These are phyloP conservation scores for Melanotaenia duboulayi DNA, from an alignment of 2,113 vertebrate species.

Conservation along the genomic window DNA sequence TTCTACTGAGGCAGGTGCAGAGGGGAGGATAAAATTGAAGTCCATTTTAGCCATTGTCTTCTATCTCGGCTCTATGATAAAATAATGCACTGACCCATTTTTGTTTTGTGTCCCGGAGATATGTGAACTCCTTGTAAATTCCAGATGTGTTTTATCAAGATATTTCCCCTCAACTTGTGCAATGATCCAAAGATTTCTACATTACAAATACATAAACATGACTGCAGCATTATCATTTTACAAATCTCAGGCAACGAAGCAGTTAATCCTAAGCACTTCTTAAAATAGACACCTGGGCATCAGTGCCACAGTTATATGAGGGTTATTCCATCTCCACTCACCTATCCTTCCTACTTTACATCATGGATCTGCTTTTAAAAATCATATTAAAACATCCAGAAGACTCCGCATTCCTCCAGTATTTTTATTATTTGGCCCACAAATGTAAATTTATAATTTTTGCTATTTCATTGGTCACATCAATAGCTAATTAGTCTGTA, in stretches of 20 bases:
- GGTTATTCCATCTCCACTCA: background rate
- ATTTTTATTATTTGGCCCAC: no score
- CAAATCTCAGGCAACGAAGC: no score
- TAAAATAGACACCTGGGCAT: slow-evolving; percentile 14
- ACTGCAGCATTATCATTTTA: no score
- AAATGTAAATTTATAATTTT: no score
- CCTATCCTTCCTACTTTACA: background rate
- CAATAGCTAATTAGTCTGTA: no score
- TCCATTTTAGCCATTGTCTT: slow-evolving; percentile 25
- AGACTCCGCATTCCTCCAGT: no score
- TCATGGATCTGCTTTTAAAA: background rate
- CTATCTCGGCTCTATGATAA: slow-evolving; percentile 25
- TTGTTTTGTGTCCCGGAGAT: slow-evolving; percentile 26
- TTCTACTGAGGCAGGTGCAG: slow-evolving; percentile 46
- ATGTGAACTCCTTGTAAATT: slow-evolving; percentile 22
- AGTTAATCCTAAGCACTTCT: background rate
- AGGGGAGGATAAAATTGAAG: slow-evolving; percentile 28
- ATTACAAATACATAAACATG: slow-evolving; percentile 23
- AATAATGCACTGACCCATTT: slow-evolving; percentile 13
- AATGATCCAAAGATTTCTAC: slow-evolving; percentile 4
- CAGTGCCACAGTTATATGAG: background rate
- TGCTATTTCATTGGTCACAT: no score
- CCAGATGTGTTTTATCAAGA: slow-evolving; percentile 4
- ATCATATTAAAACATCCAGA: background rate
- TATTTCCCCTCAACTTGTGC: slow-evolving; percentile 13